phyloP scores from a whole-genome alignment of 2,113 vertebrate genomes.

The Silurus glanis region DNA sequence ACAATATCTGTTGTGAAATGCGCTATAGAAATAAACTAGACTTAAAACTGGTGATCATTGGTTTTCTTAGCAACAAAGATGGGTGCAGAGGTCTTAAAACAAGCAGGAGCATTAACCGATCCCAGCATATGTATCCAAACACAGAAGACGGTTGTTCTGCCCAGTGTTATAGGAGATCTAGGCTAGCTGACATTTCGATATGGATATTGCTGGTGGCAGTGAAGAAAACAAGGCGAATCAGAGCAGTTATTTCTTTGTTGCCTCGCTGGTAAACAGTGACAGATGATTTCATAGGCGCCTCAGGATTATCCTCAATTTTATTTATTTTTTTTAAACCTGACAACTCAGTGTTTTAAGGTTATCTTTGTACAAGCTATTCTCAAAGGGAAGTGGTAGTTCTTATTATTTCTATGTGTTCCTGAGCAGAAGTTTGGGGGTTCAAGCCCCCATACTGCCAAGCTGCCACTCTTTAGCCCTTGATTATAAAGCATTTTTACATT shows the following conservation, averaged over 20 bases:
- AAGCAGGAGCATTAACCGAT: neutral
- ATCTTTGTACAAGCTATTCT: no score
- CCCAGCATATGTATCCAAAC: neutral
- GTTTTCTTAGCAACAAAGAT: neutral
- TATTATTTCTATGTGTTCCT: no score
- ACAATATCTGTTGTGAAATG: no score
- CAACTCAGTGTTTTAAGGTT: no score
- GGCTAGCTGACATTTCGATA: neutral
- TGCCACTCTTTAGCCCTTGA: no score
- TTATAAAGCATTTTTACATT: no score
- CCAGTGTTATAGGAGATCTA: neutral
- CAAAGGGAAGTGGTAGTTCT: no score
- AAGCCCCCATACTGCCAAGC: no score
- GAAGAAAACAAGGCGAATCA: neutral
- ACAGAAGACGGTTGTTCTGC: neutral
- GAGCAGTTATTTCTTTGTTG: neutral
- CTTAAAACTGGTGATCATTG: neutral
- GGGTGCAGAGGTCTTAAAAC: neutral
- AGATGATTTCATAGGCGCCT: neutral
- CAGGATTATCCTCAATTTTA: neutral
- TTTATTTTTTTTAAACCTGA: neutral
- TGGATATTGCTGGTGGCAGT: neutral
- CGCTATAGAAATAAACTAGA: no score
- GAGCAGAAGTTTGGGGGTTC: no score
- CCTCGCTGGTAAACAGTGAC: neutral